Percentiles rank a stretch among this genome's conserved stretches.
phyloP scores from a whole-genome alignment of 2,797 vertebrate genomes.

The Gouania willdenowi region DNA sequence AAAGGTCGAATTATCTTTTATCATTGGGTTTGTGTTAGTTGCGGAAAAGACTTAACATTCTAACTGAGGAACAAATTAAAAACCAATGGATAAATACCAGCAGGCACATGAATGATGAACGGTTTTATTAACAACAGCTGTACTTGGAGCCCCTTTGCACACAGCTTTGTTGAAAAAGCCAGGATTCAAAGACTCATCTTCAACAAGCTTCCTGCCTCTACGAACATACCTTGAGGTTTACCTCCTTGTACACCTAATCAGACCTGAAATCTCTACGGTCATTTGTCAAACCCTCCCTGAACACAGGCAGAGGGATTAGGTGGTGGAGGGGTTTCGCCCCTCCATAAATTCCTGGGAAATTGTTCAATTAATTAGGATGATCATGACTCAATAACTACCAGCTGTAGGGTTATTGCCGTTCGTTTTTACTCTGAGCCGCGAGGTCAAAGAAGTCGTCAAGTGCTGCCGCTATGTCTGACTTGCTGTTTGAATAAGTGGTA shows the following conservation, averaged over 20 bases:
- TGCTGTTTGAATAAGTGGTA: constrained; percentile 91
- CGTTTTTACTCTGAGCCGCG: constrained; percentile 82
- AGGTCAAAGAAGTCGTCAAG: constrained; percentile 86
- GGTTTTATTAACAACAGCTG: too few relatives aligned
- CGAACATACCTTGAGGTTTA: constrained; percentile 2
- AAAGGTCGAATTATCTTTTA: too few relatives aligned
- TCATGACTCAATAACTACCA: constrained; percentile 88
- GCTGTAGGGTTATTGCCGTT: constrained; percentile 86
- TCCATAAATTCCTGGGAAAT: constrained; percentile 84
- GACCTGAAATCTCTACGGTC: constrained; percentile 51
- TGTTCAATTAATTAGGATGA: constrained; percentile 93
- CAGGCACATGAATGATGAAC: too few relatives aligned
- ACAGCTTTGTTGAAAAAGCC: background rate
- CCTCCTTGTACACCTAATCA: constrained; percentile 46
- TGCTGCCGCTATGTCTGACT: constrained; percentile 88
- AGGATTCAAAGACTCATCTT: constrained; percentile 7
- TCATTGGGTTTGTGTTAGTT: too few relatives aligned
- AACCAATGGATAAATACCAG: too few relatives aligned
- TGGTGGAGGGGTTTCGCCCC: constrained; percentile 56
- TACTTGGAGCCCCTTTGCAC: too few relatives aligned
- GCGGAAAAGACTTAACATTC: too few relatives aligned
- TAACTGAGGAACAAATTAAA: too few relatives aligned
- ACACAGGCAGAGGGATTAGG: constrained; percentile 54
- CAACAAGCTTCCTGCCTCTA: constrained; percentile 8
- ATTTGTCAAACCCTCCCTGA: constrained; percentile 58